These are phyloP conservation scores for Erannis defoliaria DNA, from an alignment of 2,888 invertebrate genomes.

Conservation along the genomic window DNA sequence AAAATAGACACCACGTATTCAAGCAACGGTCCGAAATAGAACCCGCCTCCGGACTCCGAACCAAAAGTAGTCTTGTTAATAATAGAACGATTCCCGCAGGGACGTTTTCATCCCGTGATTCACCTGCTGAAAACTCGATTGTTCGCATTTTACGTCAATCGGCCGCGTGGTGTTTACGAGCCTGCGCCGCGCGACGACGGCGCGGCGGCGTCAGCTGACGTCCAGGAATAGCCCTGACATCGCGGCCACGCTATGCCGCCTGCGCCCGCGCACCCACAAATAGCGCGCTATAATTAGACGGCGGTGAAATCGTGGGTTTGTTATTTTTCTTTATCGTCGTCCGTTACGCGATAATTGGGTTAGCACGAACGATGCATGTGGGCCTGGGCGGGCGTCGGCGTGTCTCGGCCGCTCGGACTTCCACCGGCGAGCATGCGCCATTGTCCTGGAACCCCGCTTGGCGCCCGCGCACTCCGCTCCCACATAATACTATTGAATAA, in stretches of 20 bases:
- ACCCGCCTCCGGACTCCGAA: constrained; percentile 83
- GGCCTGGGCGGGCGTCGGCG: constrained; percentile 83
- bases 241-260: constrained; percentile 84
- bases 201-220: constrained; percentile 84
- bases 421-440: constrained; percentile 57
- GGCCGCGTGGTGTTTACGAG: constrained; percentile 84
- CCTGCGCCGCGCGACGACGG: constrained; percentile 56
- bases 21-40: constrained; percentile 80
- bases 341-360: constrained; percentile 86
- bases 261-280: constrained; percentile 85
- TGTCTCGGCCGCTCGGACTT: constrained; percentile 71
- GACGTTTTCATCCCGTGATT: constrained; percentile 84
- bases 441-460: constrained; percentile 63
- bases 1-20: constrained; percentile 79
- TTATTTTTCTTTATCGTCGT: constrained; percentile 86
- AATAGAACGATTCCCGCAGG: constrained; percentile 79
- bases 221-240: constrained; percentile 86
- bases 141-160: constrained; percentile 85
- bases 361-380: constrained; percentile 82
- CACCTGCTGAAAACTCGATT: constrained; percentile 86
- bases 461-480: constrained; percentile 47
- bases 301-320: constrained; percentile 86
- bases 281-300: constrained; percentile 85
- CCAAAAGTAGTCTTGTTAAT: constrained; percentile 85
- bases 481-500: constrained; percentile 39